Evolutionary conservation across 2,113 vertebrate genomes (phyloP).

Genomic region (Phrynosoma blainvillii): DNA sequence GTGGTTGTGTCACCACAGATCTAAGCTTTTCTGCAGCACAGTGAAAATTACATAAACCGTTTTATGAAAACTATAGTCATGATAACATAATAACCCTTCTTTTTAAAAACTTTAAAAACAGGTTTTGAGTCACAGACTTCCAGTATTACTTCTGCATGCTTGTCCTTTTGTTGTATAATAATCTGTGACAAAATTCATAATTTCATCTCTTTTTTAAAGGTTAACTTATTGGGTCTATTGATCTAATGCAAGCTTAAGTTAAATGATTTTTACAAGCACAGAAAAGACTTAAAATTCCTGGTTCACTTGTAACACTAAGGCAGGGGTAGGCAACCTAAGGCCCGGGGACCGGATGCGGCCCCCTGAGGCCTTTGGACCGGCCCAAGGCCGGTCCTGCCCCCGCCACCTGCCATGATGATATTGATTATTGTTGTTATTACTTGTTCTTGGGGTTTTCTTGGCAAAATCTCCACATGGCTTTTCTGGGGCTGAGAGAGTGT

Average conservation of each 20-base stretch:
- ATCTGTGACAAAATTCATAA: neutral
- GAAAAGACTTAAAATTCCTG: neutral
- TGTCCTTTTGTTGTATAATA: neutral
- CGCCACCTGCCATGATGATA: too few relatives aligned
- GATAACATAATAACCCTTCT: neutral
- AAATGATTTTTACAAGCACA: neutral
- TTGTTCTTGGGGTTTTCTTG: too few relatives aligned
- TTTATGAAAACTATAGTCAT: neutral
- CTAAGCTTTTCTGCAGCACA: neutral
- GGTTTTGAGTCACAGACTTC: neutral
- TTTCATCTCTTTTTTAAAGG: neutral
- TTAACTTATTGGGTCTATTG: neutral
- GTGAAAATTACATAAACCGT: neutral
- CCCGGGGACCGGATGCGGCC: too few relatives aligned
- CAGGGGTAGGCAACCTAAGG: too few relatives aligned
- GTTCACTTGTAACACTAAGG: neutral
- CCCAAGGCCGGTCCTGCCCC: too few relatives aligned
- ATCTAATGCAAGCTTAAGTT: neutral
- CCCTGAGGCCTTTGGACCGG: too few relatives aligned
- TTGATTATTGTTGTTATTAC: too few relatives aligned
- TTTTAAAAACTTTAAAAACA: neutral
- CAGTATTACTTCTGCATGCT: too few relatives aligned
- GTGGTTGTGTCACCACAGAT: too few relatives aligned
- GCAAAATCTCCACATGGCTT: too few relatives aligned
- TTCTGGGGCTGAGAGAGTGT: too few relatives aligned